Percentiles rank a stretch among this genome's conserved stretches.
Conservation (phyloP, 1,140 invertebrate species). For the Nymphalis io region DNA sequence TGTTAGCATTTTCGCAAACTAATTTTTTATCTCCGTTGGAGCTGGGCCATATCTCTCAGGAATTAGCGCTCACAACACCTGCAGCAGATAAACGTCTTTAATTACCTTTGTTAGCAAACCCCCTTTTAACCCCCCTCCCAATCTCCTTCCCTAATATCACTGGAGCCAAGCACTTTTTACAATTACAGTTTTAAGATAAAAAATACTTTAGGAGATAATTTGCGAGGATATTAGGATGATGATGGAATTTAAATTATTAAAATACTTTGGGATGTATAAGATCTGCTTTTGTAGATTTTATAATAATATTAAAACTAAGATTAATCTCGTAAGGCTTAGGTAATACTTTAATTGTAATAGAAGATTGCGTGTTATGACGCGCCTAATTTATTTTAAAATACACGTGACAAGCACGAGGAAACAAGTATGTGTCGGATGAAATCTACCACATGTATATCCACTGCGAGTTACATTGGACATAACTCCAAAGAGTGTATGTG, state of each 20-base stretch:
- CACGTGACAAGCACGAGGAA: no score
- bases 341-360: no score
- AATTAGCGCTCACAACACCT: slow-evolving; percentile 54
- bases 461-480: no score
- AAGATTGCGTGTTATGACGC: no score
- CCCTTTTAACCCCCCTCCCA: slow-evolving; percentile 10
- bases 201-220: background rate
- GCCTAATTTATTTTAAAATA: no score
- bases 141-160: background rate
- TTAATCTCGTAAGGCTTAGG: no score
- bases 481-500: no score
- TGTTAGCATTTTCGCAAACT: slow-evolving; percentile 23
- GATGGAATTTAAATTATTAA: background rate
- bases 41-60: slow-evolving; percentile 46
- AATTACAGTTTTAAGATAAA: slow-evolving; percentile 25
- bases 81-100: slow-evolving; percentile 64
- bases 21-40: slow-evolving; percentile 29
- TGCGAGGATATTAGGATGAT: background rate
- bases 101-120: slow-evolving; percentile 52
- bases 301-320: no score
- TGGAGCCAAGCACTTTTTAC: slow-evolving; percentile 22
- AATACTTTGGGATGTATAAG: background rate
- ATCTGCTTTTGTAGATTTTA: background rate
- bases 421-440: no score
- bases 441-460: no score